Conservation (phyloP, 2,888 invertebrate genomes). For the Azorinus chamasolen region DNA sequence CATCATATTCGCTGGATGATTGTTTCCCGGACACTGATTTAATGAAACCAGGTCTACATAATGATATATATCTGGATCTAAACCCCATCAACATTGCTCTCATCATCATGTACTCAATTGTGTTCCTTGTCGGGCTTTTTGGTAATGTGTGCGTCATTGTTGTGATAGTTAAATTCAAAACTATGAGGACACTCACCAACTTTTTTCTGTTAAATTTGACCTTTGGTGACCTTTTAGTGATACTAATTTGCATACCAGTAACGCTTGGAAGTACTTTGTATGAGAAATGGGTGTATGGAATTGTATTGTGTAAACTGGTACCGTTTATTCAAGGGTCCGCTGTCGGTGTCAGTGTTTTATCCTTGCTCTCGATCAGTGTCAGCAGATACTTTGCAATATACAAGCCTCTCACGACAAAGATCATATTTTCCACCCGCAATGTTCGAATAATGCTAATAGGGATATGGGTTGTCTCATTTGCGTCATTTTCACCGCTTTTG, state of each 20-base stretch:
- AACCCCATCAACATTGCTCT: constrained; percentile 70
- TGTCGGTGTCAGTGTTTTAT: constrained; percentile 76
- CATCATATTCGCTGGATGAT: neutral
- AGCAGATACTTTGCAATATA: constrained; percentile 77
- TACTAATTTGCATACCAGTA: constrained; percentile 77
- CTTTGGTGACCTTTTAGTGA: constrained; percentile 77
- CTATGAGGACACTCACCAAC: constrained; percentile 79
- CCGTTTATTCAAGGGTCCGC: constrained; percentile 78
- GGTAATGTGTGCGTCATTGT: constrained; percentile 78
- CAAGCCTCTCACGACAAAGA: constrained; percentile 73
- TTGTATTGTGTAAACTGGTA: constrained; percentile 73
- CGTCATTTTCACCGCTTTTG: constrained; percentile 73
- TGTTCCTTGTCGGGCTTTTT: constrained; percentile 71
- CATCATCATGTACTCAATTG: constrained; percentile 70
- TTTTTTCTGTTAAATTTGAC: constrained; percentile 79
- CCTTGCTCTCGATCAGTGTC: constrained; percentile 75
- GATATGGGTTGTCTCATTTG: constrained; percentile 74
- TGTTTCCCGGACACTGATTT: neutral
- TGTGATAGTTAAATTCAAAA: constrained; percentile 73
- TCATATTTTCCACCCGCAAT: constrained; percentile 69
- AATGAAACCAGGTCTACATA: neutral
- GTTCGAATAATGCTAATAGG: constrained; percentile 69
- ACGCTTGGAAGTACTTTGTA: constrained; percentile 77
- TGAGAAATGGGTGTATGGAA: constrained; percentile 74
- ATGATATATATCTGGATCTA: constrained; percentile 51